Evolutionary conservation across 2,888 invertebrate species (phyloP), one percentile per base, ranked within the genome.

Genomic region (Drosophila anomelani): DNA sequence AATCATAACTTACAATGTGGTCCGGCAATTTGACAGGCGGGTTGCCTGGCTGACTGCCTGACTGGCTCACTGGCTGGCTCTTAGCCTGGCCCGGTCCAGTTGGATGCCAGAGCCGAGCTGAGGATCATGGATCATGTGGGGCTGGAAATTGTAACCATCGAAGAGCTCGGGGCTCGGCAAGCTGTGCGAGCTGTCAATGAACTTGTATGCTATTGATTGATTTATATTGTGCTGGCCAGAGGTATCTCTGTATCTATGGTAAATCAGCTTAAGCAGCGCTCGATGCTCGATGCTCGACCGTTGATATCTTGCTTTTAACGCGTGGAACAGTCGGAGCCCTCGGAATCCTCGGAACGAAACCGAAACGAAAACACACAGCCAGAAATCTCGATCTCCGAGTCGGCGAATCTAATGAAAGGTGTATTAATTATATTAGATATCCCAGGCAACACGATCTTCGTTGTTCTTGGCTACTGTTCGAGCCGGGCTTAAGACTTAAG

Each of bases 151-250:
- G 75, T 51, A 49, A 79, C 79, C 47, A 47, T 63, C 63, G 64
- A 17, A 41, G 66, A 41, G 64, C 86, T 74, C 59, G 53, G 89
- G 85, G 81, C 62, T 36, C 58, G 82, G 85, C 87, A 89, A 89
- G 89, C 87, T 90, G 90, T 90, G 87, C 85, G 83, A 88, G 91
- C 91, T 91, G 91, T 91, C 91, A 91, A 89, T 91, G 89, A 90
- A 90, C 91, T 90, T 90, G 91, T 90, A 90, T 67, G 79, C 80
- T 76, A 79, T 85, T 90, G 89, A 91, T 91, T 91, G 91, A 91
- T 91, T 91, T 91, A 91, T 91, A 81, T 90, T 90, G 88, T 91
- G 90, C 88, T 85, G 62, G 71, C 54, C 56, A 39, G 51, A 47
- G 43, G 59, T 56, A 71, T 75, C 53, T 74, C 36, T 57, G 70